Conservation (phyloP, 2,888 invertebrate species). For the Pammene fasciana region DNA sequence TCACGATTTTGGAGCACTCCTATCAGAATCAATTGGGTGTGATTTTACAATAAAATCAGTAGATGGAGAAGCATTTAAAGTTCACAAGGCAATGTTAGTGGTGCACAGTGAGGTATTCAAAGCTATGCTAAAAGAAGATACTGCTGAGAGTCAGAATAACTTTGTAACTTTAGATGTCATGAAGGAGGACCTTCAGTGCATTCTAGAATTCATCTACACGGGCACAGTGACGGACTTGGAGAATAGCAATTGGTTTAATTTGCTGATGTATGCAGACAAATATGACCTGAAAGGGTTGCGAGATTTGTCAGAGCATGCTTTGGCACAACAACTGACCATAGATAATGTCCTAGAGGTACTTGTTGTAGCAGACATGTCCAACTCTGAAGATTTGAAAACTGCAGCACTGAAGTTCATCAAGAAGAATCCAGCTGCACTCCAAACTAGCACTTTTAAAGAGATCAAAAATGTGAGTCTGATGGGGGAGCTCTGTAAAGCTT, state of each 20-base stretch:
- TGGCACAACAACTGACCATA: conserved; percentile 58
- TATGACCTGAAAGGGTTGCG: conserved; percentile 67
- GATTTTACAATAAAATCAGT: conserved; percentile 73
- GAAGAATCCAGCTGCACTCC: conserved; percentile 57
- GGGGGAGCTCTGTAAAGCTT: conserved; percentile 63
- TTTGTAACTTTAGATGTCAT: conserved; percentile 68
- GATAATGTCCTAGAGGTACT: conserved; percentile 71
- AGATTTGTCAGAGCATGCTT: conserved; percentile 62
- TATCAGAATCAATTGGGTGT: conserved; percentile 65
- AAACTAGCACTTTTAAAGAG: conserved; percentile 61
- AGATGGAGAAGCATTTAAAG: conserved; percentile 66
- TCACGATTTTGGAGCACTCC: conserved; percentile 64
- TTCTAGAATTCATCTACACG: conserved; percentile 72
- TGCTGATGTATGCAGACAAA: conserved; percentile 69
- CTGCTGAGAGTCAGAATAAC: conserved; percentile 70
- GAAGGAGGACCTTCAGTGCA: conserved; percentile 64
- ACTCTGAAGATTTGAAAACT: conserved; percentile 62
- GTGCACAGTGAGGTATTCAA: conserved; percentile 75
- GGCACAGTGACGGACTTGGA: conserved; percentile 65
- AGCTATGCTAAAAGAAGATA: conserved; percentile 76
- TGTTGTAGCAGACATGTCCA: conserved; percentile 67
- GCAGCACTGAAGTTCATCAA: conserved; percentile 69
- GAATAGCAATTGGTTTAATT: conserved; percentile 60
- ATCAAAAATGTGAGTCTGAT: conserved; percentile 64
- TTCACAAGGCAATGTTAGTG: conserved; percentile 66